Evolutionary conservation across 2,113 vertebrate genomes (phyloP), one percentile per base, ranked within the genome.

Genomic region (Gobiocypris rarus): DNA sequence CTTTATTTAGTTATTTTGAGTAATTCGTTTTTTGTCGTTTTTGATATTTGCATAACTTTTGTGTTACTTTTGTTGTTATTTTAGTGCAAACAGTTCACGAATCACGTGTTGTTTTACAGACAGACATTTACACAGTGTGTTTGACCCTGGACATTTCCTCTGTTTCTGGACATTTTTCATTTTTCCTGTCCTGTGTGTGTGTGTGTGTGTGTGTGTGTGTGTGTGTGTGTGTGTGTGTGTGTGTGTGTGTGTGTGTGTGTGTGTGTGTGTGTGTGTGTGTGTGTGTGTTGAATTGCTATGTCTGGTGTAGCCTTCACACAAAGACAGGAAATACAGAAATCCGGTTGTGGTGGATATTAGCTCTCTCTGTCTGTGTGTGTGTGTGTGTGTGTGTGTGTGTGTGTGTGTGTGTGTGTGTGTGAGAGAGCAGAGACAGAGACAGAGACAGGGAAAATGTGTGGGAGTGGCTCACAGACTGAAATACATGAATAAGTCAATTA

Each of bases 381-480:
- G 69, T 67, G 77, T 38, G 31, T 73, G 65, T 41, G 67, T 45
- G 58, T 82, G 63, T 26, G 79, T 81, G 79, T 78, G 71, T 86
- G 81, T 54, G 63, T 70, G 79, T 82, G 75, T 81, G 77, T 81
- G 79, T 63, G 82, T 78, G 73, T 86, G 81, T 54, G 59, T 73
- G 79, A 81, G 77, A 75, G 73, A 6, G n/a, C n/a, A n/a, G 50
- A 17, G 50, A 52, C 7, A 41, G 17, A 54, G 17, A 54, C 70
- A 54, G 88, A 87, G 87, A 91, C 90, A 89, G 89, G 88, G 90
- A 92, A 89, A 92, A 92, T 93, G 92, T 88, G 88, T 77, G 63
- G 63, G 80, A 80, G 88, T 87, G 79, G 81, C 88, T 89, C 85
- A 87, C 89, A 89, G 87, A 86, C 86, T 85, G 79, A 87, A 86